Evolutionary conservation across 1,140 invertebrate species (phyloP), one percentile per base, ranked within the genome.

Genomic region (Lepidurus couesii): DNA sequence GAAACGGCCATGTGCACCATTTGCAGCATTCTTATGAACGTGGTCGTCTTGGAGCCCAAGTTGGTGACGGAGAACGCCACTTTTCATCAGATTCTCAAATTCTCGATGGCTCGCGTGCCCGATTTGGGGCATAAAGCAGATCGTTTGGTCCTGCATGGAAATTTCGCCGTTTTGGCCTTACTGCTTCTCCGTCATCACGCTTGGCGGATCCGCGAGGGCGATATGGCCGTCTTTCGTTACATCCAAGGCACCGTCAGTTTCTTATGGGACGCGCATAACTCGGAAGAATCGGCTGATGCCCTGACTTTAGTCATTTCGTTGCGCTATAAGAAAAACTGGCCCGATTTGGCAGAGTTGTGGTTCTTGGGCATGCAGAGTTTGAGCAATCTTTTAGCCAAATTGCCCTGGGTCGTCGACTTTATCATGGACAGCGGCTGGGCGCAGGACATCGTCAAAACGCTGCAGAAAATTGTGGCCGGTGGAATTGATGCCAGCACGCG

Each of bases 301-400:
- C n/a, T 79, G 45, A 75, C 77, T 2, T 84, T 96, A 45, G 92
- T 95, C 3, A 92, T 96, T 0, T 90, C 93, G 3, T 92, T 93
- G 86, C 87, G 89, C 13, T 97, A 96, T 84, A 94, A 95, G 83
- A 91, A 92, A 83, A 86, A 90, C 79, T 97, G 95, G 95, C 90
- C 91, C 84, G 93, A 96, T 82, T 88, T 96, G 21, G 93, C 91
- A 85, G 95, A 96, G 84, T 86, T 96, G 1, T 97, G 95, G 95
- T 96, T 95, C 85, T 86, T 97, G 26, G 94, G 95, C 13, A 95
- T 96, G 93, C 94, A 96, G 85, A 95, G 94, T 13, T 90, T 96
- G 86, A 91, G 92, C 81, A 89, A 90, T 7, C 90, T 96, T 0
- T 84, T 96, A 9, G 88, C 91, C 5, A 87, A 91, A 74, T 89